Base-by-base conservation (phyloP, 2,797 vertebrate genomes). In the Mus minutoides region DNA sequence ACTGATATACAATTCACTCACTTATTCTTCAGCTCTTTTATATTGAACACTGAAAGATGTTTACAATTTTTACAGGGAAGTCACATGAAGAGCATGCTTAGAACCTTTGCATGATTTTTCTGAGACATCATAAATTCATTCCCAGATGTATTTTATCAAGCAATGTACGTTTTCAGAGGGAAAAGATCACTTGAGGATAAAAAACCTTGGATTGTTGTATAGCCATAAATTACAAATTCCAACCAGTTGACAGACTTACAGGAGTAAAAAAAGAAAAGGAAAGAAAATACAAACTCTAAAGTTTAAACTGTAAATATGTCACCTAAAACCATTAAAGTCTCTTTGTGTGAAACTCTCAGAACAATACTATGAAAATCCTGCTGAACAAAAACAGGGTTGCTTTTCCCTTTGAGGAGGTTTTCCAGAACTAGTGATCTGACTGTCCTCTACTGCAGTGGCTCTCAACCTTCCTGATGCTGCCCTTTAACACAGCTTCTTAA, bases 201-300 rank as follows among this genome's bases (percentile, higher is more conserved):
- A 84, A 76, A 91, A 92, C 43, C n/a, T 75, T 95, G 46, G 71
- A 94, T 94, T 89, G 34, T 76, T 67, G 3, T 26, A 80, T 54
- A 88, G 31, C 26, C 89, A 84, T 95, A 95, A 96, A 96, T 96
- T 94, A 94, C 3, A 92, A 97, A 96, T 96, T 85, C 93, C 87
- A 94, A 92, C 9, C 29, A 92, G 79, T 80, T 96, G 91, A 95
- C 89, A 91, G 56, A 96, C 75, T 88, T 60, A 92, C 52, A 92
- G 64, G 76, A 95, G 62, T 2, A 78, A 75, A 94, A 76, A 85
- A 54, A 80, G 34, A 34, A 29, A 26, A 12, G 43, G 31, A 29
- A 88, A 40, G 56, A 97, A 94, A 94, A 24, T 80, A 56, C 69
- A 96, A 97, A 88, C 89, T 90, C 71, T 69, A 60, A 91, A 75